phyloP scores from a whole-genome alignment of 2,797 vertebrate genomes.

The Melanogrammus aeglefinus region DNA sequence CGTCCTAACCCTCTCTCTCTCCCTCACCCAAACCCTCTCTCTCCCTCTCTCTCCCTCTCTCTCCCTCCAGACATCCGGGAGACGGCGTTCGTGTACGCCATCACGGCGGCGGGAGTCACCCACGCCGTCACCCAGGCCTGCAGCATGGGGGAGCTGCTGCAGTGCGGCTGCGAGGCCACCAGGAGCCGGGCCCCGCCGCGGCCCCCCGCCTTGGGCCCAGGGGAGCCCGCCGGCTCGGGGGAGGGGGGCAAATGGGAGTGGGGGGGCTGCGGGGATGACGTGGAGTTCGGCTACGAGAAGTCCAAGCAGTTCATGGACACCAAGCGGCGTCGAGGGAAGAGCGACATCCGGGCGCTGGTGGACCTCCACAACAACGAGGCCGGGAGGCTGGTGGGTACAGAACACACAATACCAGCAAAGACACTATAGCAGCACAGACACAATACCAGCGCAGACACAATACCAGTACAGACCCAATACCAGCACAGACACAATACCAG shows the following conservation, averaged over 20 bases:
- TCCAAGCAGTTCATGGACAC: slow-evolving; percentile 98
- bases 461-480: no score
- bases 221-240: slow-evolving; percentile 18
- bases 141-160: slow-evolving; percentile 96
- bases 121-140: slow-evolving; percentile 97
- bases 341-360: slow-evolving; percentile 91
- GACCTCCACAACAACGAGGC: slow-evolving; percentile 98
- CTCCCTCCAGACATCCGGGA: slow-evolving; percentile 87
- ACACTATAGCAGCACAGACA: no score
- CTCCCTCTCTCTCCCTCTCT: slow-evolving; percentile 6
- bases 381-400: slow-evolving; percentile 85
- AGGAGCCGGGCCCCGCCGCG: slow-evolving; percentile 80
- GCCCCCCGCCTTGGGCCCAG: slow-evolving; percentile 58
- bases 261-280: slow-evolving; percentile 96
- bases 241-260: slow-evolving; percentile 93
- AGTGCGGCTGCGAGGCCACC: slow-evolving; percentile 91
- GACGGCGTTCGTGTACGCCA: slow-evolving; percentile 95
- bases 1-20: neutral
- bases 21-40: neutral
- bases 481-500: no score
- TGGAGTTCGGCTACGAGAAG: slow-evolving; percentile 96
- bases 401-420: no score
- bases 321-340: slow-evolving; percentile 88
- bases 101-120: slow-evolving; percentile 92
- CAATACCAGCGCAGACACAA: no score